Evolutionary conservation across 2,888 invertebrate species (phyloP).

Genomic region (Cheilosia soror): DNA sequence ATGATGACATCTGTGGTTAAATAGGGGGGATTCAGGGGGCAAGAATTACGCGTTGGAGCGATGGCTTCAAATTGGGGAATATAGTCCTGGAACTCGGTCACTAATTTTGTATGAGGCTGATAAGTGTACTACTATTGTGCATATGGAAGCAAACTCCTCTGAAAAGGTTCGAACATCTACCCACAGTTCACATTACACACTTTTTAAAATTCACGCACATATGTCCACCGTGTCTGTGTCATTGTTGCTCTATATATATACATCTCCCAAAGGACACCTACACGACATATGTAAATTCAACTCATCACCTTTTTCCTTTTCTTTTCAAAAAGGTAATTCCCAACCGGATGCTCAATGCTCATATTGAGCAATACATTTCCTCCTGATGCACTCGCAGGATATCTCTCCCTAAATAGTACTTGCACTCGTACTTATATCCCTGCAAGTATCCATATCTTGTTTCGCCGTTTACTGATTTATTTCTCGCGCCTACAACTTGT

Average conservation of each 20-base stretch:
- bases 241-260: too few species aligned
- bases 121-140: too few species aligned
- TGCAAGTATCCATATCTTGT: conserved; percentile 27
- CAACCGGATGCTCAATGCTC: conserved; percentile 7
- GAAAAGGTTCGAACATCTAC: too few species aligned
- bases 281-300: conserved; percentile 9
- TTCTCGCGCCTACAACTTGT: not conserved
- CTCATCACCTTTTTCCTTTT: not conserved
- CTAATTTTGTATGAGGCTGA: too few species aligned
- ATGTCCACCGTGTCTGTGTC: too few species aligned
- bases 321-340: not conserved
- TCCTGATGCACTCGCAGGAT: not conserved
- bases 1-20: conserved; percentile 21
- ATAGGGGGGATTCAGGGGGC: not conserved
- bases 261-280: conserved; percentile 12
- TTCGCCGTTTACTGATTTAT: conserved; percentile 27
- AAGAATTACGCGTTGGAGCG: not conserved
- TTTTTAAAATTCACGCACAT: too few species aligned
- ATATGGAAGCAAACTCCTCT: too few species aligned
- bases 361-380: conserved; percentile 9
- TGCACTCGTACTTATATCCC: not conserved
- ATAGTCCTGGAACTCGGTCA: too few species aligned
- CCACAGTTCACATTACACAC: too few species aligned
- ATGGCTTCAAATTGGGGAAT: too few species aligned
- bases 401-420: not conserved